Percentiles rank a stretch among this genome's conserved stretches.
phyloP scores from a whole-genome alignment of 1,140 invertebrate species.

The Planococcus citri region DNA sequence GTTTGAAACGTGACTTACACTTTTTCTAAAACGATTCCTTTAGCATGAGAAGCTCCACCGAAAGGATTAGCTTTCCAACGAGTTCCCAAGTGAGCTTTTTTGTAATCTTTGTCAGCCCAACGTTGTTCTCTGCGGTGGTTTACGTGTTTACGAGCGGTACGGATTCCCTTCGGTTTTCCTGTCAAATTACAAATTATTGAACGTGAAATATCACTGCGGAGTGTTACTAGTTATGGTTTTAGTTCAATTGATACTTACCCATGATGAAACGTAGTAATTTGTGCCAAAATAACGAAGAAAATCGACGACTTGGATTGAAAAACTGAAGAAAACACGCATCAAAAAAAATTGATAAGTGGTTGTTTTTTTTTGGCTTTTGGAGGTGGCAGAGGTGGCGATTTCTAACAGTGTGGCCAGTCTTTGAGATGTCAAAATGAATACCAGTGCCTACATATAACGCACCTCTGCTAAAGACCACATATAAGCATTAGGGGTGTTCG shows the following conservation, averaged over 20 bases:
- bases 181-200: slow-evolving; percentile 31
- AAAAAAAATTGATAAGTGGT: not conserved
- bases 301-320: not conserved
- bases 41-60: slow-evolving; percentile 98
- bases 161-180: slow-evolving; percentile 98
- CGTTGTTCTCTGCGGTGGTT: slow-evolving; percentile 91
- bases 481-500: no score
- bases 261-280: not conserved
- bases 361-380: not conserved
- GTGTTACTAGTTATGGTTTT: not conserved
- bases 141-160: slow-evolving; percentile 94
- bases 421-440: no score
- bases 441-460: no score
- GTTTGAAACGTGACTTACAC: no score
- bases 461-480: no score
- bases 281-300: not conserved
- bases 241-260: not conserved
- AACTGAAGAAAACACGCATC: not conserved
- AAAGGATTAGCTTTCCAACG: slow-evolving; percentile 99
- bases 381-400: not conserved
- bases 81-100: slow-evolving; percentile 98
- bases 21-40: slow-evolving; percentile 99
- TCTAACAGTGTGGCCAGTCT: no score
- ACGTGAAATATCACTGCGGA: not conserved
- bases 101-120: slow-evolving; percentile 99